Base-by-base conservation (phyloP, 1,140 invertebrate species). In the Cotesia vestalis region DNA sequence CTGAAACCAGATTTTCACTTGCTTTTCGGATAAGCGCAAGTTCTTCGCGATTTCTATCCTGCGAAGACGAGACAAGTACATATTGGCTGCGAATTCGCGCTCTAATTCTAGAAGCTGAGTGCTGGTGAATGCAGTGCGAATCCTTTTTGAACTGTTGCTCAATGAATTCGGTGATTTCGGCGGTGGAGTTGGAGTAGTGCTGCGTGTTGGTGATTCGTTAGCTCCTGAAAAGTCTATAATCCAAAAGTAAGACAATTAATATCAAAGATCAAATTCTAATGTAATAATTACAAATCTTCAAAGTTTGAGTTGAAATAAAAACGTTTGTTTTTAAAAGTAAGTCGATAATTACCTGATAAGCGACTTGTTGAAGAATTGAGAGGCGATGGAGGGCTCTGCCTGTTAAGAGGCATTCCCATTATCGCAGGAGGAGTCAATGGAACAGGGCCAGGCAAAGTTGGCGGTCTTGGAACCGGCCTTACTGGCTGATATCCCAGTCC, bases 1-100 rank as follows among this genome's bases (percentile, higher is more conserved):
- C 83, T 97, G 95, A 81, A 97, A 95, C 96, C 96, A 98, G 68
- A 97, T 97, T 84, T 96, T 97, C 53, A 97, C 95, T 86, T 97
- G 96, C 82, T 98, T 98, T 85, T 98, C 96, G 0, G 94, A 96
- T 0, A 98, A 84, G 27, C 92, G 90, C 64, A 98, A 85, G 76
- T 94, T 91, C 4, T 94, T 96, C 0, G 96, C 96, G 64, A 98
- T 96, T 83, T 98, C 96, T 75, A 98, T 97, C 72, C 96, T 88
- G 53, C 96, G 88, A 40, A 97, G 88, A 36, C 96, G 89, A 0
- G 95, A 97, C 35, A 98, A 86, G 77, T 97, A 98, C 88, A 96
- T 96, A 78, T 96, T 97, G 74, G 93, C 90, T 0, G 94, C 90
- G 79, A 97, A 97, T 81, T 97, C 96, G 71, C 96, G 92, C 83